Evolutionary conservation across 2,888 invertebrate genomes (phyloP).

Genomic region (Cosmia pyralina): DNA sequence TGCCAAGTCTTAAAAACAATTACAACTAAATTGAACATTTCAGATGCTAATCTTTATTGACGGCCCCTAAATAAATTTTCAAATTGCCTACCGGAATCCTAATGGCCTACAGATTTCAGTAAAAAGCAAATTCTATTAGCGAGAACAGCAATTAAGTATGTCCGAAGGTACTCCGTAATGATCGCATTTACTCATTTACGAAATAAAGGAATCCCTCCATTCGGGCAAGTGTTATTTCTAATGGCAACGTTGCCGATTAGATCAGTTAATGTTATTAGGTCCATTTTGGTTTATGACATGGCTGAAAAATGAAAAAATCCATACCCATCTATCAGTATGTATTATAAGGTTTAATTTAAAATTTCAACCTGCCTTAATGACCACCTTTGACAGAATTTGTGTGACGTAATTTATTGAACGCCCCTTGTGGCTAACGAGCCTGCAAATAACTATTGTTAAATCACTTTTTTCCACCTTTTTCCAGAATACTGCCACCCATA

Average conservation of each 20-base stretch:
- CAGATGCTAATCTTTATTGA: constrained; percentile 26
- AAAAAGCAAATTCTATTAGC: constrained; percentile 51
- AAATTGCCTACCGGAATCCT: constrained; percentile 29
- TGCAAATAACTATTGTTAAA: neutral
- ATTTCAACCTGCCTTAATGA: too few relatives aligned
- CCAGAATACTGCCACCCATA: constrained; percentile 95
- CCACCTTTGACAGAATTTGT: too few relatives aligned
- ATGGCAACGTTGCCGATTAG: constrained; percentile 56
- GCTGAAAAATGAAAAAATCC: neutral
- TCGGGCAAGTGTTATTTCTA: constrained; percentile 59
- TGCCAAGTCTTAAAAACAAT: constrained; percentile 26
- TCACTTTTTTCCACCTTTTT: constrained; percentile 49
- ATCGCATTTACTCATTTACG: constrained; percentile 33
- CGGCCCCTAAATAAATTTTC: constrained; percentile 33
- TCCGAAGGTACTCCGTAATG: constrained; percentile 15
- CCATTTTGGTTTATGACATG: constrained; percentile 7
- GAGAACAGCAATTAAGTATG: constrained; percentile 50
- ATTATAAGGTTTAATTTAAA: too few relatives aligned
- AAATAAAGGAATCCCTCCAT: constrained; percentile 28
- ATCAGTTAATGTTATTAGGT: constrained; percentile 49
- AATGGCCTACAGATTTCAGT: constrained; percentile 44
- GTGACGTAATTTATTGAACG: neutral
- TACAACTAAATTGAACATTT: constrained; percentile 34
- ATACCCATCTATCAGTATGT: too few relatives aligned
- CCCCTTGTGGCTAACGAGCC: neutral